Evolutionary conservation across 1,140 invertebrate genomes (phyloP).

Genomic region (Drosophila ercepeae): DNA sequence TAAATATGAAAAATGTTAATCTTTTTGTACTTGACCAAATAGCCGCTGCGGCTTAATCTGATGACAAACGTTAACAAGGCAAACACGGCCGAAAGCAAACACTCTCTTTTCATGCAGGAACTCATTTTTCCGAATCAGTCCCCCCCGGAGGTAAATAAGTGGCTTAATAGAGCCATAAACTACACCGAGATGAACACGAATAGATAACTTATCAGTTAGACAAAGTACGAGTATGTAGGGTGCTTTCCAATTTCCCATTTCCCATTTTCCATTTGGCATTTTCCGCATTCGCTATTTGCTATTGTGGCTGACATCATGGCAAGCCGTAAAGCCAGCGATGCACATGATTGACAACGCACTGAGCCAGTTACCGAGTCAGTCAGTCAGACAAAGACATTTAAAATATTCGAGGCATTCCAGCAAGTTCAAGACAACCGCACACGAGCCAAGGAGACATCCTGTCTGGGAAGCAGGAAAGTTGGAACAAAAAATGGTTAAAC

Average conservation of each 20-base stretch:
- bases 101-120: conserved; percentile 16
- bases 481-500: conserved; percentile 37
- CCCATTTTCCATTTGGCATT: conserved; percentile 11
- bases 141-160: conserved; percentile 26
- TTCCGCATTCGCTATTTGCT: conserved; percentile 34
- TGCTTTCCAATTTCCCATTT: conserved; percentile 24
- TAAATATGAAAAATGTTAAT: conserved; percentile 8
- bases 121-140: conserved; percentile 8
- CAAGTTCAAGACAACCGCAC: conserved; percentile 59
- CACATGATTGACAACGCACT: conserved; percentile 73
- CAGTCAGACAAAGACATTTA: conserved; percentile 65
- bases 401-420: conserved; percentile 62
- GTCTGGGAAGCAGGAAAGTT: conserved; percentile 20
- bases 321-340: conserved; percentile 53
- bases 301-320: conserved; percentile 43
- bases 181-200: conserved; percentile 45
- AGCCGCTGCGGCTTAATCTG: conserved; percentile 24
- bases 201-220: conserved; percentile 40
- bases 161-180: conserved; percentile 61
- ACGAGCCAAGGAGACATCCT: conserved; percentile 32
- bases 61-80: conserved; percentile 24
- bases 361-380: conserved; percentile 44
- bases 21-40: conserved; percentile 29
- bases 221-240: conserved; percentile 35
- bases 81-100: conserved; percentile 29